phyloP scores from a whole-genome alignment of 2,888 invertebrate species.

The Cataglyphis altisquamis region DNA sequence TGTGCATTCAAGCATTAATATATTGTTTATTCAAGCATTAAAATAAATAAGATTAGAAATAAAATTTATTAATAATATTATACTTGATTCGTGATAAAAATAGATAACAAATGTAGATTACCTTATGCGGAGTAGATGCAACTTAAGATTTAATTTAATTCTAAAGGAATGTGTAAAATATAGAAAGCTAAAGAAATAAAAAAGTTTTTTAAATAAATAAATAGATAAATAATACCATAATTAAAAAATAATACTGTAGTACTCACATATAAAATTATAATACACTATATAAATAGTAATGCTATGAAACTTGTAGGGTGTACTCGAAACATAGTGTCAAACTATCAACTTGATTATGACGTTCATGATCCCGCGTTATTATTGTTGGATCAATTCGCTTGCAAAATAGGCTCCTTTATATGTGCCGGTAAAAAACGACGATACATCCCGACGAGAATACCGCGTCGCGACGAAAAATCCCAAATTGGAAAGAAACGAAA shows the following conservation, averaged over 20 bases:
- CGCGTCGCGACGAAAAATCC: slow-evolving; percentile 26
- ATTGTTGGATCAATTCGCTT: not conserved
- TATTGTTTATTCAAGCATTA: not conserved
- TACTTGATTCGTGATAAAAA: not conserved
- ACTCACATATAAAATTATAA: no score
- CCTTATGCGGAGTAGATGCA: not conserved
- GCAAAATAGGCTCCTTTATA: not conserved
- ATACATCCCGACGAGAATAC: not conserved
- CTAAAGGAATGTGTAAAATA: not conserved
- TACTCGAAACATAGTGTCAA: not conserved
- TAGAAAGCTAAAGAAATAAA: not conserved
- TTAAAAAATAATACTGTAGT: no score
- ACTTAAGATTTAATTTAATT: not conserved
- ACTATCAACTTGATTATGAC: not conserved
- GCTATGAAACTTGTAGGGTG: no score
- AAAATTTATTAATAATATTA: slow-evolving; percentile 2
- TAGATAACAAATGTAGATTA: not conserved
- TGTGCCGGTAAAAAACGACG: not conserved
- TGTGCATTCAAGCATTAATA: no score
- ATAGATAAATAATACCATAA: no score
- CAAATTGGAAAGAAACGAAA: slow-evolving; percentile 24
- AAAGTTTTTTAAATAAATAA: not conserved
- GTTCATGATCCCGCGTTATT: not conserved
- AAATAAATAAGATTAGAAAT: not conserved
- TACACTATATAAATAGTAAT: no score